A percentile compares a stretch with the other conserved stretches of the same genome.
Conservation (phyloP, 35 echinoderm and acorn worm species). For the Ptychodera flava region DNA sequence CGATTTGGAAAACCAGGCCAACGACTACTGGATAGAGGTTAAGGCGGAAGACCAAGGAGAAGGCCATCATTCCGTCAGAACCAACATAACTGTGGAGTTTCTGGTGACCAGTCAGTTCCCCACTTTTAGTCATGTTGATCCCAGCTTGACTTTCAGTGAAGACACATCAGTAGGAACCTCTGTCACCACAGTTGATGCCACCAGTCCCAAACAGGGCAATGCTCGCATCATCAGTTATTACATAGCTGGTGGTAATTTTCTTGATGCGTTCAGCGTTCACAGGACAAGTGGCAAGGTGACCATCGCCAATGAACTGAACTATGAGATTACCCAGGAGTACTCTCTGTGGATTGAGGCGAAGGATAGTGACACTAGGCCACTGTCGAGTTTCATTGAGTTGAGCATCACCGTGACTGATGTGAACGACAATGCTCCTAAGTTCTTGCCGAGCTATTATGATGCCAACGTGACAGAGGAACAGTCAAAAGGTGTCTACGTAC, state of each 20-base stretch:
- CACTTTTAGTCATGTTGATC: not conserved
- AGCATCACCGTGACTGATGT: conserved; percentile 34
- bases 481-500: conserved; percentile 20
- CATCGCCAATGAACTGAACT: conserved; percentile 42
- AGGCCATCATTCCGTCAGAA: conserved; percentile 7
- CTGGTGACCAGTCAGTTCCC: not conserved
- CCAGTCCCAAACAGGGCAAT: conserved; percentile 37
- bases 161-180: conserved; percentile 2
- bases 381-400: conserved; percentile 55
- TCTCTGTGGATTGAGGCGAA: conserved; percentile 72
- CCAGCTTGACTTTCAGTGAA: not conserved
- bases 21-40: conserved; percentile 40
- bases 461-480: conserved; percentile 47
- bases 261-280: conserved; percentile 49
- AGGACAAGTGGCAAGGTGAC: conserved; percentile 47
- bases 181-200: conserved; percentile 37
- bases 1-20: conserved; percentile 32
- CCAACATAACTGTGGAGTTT: not conserved
- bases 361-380: conserved; percentile 38
- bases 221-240: conserved; percentile 41
- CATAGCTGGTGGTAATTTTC: conserved; percentile 71
- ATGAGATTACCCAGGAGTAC: conserved; percentile 37
- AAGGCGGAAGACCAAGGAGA: conserved; percentile 63
- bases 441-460: not conserved
- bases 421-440: conserved; percentile 64